phyloP scores from a whole-genome alignment of 2,888 invertebrate genomes.

The Tipula vernalis region DNA sequence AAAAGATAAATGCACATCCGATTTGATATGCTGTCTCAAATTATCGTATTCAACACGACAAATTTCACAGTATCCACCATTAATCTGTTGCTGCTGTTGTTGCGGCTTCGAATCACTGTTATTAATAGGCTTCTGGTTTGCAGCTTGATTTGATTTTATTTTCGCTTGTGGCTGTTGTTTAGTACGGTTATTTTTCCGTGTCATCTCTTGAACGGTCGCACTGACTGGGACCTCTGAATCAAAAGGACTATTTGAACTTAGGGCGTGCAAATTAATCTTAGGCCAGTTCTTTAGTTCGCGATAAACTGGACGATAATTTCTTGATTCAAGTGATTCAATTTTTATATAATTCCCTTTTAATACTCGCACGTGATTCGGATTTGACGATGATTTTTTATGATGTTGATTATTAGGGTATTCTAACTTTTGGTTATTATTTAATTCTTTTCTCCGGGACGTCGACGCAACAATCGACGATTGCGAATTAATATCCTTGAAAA shows the following conservation, averaged over 20 bases:
- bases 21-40: slow-evolving; percentile 55
- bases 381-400: neutral
- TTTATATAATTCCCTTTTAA: slow-evolving; percentile 58
- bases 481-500: slow-evolving; percentile 26
- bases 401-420: slow-evolving; percentile 19
- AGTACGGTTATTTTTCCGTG: slow-evolving; percentile 23
- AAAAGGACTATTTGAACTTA: slow-evolving; percentile 18
- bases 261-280: slow-evolving; percentile 25
- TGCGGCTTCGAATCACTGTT: slow-evolving; percentile 23
- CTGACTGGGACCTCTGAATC: neutral
- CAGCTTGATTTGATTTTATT: slow-evolving; percentile 16
- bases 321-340: slow-evolving; percentile 41
- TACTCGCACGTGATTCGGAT: slow-evolving; percentile 37
- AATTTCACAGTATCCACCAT: slow-evolving; percentile 65
- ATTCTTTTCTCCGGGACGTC: neutral
- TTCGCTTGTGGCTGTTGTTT: neutral
- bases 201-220: slow-evolving; percentile 22
- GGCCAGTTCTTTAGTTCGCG: slow-evolving; percentile 34
- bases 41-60: slow-evolving; percentile 63
- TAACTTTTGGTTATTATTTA: slow-evolving; percentile 20
- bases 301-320: slow-evolving; percentile 32
- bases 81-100: slow-evolving; percentile 23
- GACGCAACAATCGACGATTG: neutral
- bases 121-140: slow-evolving; percentile 14
- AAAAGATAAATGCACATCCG: slow-evolving; percentile 60